phyloP scores from a whole-genome alignment of 1,140 invertebrate genomes.

The Hyles vespertilio region DNA sequence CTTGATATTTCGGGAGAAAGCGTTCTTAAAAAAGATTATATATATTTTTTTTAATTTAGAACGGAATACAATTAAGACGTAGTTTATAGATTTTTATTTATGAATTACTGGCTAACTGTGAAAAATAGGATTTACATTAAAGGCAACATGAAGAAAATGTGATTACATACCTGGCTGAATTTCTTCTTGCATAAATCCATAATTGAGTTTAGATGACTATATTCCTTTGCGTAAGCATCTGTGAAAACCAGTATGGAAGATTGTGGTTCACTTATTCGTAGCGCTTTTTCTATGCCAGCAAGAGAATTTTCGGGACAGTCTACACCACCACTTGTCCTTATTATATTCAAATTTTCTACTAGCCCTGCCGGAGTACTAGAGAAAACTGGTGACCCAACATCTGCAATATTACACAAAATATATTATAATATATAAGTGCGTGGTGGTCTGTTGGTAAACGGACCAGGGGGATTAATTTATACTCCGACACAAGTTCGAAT shows the following conservation, averaged over 20 bases:
- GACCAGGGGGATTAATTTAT: too few relatives aligned
- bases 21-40: neutral
- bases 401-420: conserved; percentile 15
- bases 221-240: conserved; percentile 76
- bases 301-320: conserved; percentile 82
- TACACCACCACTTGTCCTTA: conserved; percentile 77
- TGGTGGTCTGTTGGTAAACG: too few relatives aligned
- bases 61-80: too few relatives aligned
- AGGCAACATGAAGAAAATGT: neutral
- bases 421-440: too few relatives aligned
- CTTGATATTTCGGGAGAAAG: neutral
- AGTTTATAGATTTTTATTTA: too few relatives aligned
- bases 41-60: too few relatives aligned
- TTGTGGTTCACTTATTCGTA: conserved; percentile 76
- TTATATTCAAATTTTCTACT: conserved; percentile 55
- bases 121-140: neutral
- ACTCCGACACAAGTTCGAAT: too few relatives aligned
- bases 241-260: conserved; percentile 82
- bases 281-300: conserved; percentile 77
- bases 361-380: conserved; percentile 18
- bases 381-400: conserved; percentile 22
- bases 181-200: conserved; percentile 32
- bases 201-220: conserved; percentile 24
- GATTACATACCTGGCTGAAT: conserved; percentile 37
- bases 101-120: too few relatives aligned